Evolutionary conservation across 2,797 vertebrate species (phyloP), one percentile per base, ranked within the genome.

Genomic region (Rousettus madagascariensis): DNA sequence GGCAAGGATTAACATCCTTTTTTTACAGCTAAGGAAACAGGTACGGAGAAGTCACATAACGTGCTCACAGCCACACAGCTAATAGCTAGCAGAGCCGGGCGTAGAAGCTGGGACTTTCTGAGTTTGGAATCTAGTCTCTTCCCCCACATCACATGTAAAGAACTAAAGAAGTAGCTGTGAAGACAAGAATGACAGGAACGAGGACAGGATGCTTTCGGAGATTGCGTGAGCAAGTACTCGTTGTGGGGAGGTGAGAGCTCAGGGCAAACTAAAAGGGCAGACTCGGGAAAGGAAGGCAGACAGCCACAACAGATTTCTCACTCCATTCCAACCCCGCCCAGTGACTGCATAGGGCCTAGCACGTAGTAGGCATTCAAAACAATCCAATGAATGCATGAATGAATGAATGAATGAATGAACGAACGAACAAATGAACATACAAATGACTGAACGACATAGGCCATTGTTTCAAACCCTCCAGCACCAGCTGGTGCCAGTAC

Each of bases 11-110:
- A 63, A 36, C 11, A 87, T 46, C 87, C 71, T 86, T 63, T 0
- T 96, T 91, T 95, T 82, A 74, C 24, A 43, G 26, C 53, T 63
- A 57, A 84, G 86, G 77, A 97, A 91, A 82, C 77, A 95, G 94
- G 77, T 96, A 83, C 20, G 90, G 86, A 84, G 77, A 69, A 53
- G 68, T 90, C 41, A 89, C 26, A 22, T 24, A 41, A 61, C 36
- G 43, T 75, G 55, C 20, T 55, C 69, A 79, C n/a, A 36, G 16
- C 28, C 33, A 59, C 61, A 72, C n/a, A 69, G 68, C 78, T 75
- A 17, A 83, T 12, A 63, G 68, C 43, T 20, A 77, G 38, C 51
- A 55, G 33, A 55, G 30, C 11, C 38, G 51, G 57, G 38, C 57
- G 69, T 55, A 72, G 33, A 43, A 17, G 38, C 22, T 53, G 13